phyloP scores from a whole-genome alignment of 2,113 vertebrate genomes.

The Zosterops hypoxanthus region DNA sequence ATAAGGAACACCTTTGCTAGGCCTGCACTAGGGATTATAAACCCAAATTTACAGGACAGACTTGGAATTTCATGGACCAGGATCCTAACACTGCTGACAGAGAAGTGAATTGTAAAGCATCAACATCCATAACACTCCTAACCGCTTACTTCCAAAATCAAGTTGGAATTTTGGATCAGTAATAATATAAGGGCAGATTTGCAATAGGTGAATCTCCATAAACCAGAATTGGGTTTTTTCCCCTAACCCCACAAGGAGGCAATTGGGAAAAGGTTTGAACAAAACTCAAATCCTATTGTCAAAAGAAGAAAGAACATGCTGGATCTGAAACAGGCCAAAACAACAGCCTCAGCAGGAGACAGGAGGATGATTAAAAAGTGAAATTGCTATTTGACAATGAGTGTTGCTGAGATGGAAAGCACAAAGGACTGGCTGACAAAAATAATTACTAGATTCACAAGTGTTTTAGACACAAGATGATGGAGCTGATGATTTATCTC shows the following conservation, averaged over 20 bases:
- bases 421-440: slow-evolving; percentile 36
- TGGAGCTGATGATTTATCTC: neutral
- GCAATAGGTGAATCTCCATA: neutral
- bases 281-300: neutral
- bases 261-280: neutral
- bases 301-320: neutral
- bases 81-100: neutral
- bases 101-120: neutral
- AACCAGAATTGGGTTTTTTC: neutral
- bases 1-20: neutral
- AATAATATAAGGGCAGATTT: neutral
- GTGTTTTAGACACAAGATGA: slow-evolving; percentile 5
- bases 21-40: neutral
- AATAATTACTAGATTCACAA: slow-evolving; percentile 18
- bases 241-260: neutral
- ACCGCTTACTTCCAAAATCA: neutral
- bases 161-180: neutral
- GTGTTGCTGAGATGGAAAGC: slow-evolving; percentile 6
- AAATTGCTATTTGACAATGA: slow-evolving; percentile 17
- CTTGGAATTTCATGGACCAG: neutral
- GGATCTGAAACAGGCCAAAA: neutral
- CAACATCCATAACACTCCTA: neutral
- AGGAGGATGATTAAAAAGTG: slow-evolving; percentile 24
- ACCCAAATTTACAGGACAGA: neutral
- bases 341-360: slow-evolving; percentile 7